Percentiles rank a stretch among this genome's conserved stretches.
phyloP scores from a whole-genome alignment of 1,140 invertebrate species.

The Linepithema humile region DNA sequence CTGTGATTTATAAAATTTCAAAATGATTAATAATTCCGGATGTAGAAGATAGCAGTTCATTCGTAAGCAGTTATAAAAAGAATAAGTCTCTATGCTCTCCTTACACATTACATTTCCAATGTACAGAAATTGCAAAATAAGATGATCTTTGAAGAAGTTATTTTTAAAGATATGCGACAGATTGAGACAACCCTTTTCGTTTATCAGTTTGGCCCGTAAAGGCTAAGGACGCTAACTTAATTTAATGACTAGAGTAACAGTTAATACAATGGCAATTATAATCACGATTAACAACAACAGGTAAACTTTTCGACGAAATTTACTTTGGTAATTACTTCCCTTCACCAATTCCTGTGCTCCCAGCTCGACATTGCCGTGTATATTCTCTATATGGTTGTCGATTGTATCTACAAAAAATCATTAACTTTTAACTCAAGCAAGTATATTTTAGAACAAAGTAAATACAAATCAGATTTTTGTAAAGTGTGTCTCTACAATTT shows the following conservation, averaged over 20 bases:
- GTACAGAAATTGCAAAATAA: slow-evolving; percentile 57
- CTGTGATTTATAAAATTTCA: slow-evolving; percentile 44
- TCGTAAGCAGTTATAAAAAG: slow-evolving; percentile 67
- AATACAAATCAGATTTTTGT: neutral
- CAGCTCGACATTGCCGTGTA: slow-evolving; percentile 90
- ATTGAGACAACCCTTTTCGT: slow-evolving; percentile 81
- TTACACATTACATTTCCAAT: slow-evolving; percentile 48
- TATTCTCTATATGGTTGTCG: slow-evolving; percentile 93
- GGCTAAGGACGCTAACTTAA: slow-evolving; percentile 81
- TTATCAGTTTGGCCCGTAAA: slow-evolving; percentile 58
- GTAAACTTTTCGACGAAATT: slow-evolving; percentile 89
- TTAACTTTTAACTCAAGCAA: neutral
- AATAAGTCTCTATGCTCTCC: slow-evolving; percentile 70
- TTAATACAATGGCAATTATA: slow-evolving; percentile 88
- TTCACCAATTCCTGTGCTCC: slow-evolving; percentile 91
- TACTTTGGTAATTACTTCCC: slow-evolving; percentile 90
- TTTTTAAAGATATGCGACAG: slow-evolving; percentile 58
- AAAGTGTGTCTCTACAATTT: neutral
- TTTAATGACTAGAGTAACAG: slow-evolving; percentile 81
- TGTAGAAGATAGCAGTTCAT: slow-evolving; percentile 28
- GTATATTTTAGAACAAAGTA: neutral
- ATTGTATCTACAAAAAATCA: slow-evolving; percentile 89
- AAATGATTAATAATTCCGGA: slow-evolving; percentile 30
- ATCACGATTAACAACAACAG: slow-evolving; percentile 87
- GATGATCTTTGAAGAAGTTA: slow-evolving; percentile 38